phyloP scores from a whole-genome alignment of 2,888 invertebrate genomes.

The Augiades crinisus region DNA sequence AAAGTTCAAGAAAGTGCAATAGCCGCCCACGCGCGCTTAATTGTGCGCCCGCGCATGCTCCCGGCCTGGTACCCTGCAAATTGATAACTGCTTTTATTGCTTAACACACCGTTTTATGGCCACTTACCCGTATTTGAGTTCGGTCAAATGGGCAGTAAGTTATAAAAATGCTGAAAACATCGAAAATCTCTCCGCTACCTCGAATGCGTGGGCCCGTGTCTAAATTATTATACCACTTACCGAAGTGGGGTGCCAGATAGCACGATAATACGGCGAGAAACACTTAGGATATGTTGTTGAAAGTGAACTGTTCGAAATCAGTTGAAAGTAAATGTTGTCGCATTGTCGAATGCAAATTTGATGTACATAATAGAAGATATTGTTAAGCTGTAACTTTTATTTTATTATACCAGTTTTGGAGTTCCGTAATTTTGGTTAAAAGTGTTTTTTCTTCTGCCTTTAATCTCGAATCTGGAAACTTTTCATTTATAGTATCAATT shows the following conservation, averaged over 20 bases:
- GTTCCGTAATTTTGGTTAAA: too few species aligned
- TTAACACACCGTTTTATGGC: conserved; percentile 36
- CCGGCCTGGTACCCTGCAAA: conserved; percentile 41
- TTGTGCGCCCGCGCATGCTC: conserved; percentile 45
- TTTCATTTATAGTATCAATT: too few species aligned
- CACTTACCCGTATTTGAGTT: conserved; percentile 26
- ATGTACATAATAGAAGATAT: too few species aligned
- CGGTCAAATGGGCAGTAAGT: conserved; percentile 19
- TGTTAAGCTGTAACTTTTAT: too few species aligned
- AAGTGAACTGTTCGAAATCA: neutral
- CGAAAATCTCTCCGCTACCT: conserved; percentile 17
- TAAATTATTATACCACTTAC: conserved; percentile 22
- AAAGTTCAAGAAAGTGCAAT: conserved; percentile 47
- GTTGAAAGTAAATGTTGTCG: neutral
- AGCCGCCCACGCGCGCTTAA: conserved; percentile 47
- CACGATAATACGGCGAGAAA: conserved; percentile 4
- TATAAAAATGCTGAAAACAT: conserved; percentile 20
- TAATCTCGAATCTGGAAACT: too few species aligned
- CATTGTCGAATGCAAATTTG: neutral
- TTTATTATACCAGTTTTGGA: too few species aligned
- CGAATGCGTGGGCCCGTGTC: conserved; percentile 7
- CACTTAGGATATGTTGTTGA: conserved; percentile 5
- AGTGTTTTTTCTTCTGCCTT: too few species aligned
- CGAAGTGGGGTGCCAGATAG: conserved; percentile 16
- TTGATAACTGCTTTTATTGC: conserved; percentile 47